phyloP scores from a whole-genome alignment of 2,888 invertebrate species.

The Dynastes tityus region DNA sequence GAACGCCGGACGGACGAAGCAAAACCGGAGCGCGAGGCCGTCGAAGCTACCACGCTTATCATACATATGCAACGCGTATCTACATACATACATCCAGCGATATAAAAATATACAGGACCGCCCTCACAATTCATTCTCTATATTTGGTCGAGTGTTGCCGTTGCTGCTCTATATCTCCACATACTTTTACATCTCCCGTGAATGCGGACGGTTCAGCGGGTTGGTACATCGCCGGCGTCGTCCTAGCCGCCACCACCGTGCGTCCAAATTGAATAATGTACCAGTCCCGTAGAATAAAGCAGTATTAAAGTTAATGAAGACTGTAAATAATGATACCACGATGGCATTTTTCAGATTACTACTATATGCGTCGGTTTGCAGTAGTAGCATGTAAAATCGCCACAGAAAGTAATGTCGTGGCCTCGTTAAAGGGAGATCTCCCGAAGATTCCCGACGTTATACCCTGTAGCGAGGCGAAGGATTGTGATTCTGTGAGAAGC shows the following conservation, averaged over 20 bases:
- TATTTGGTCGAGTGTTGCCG: conserved; percentile 27
- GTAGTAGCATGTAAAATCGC: too few species aligned
- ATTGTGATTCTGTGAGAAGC: too few species aligned
- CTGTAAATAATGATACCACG: conserved; percentile 64
- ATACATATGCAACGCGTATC: conserved; percentile 70
- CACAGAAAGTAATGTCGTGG: too few species aligned
- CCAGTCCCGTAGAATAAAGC: conserved; percentile 64
- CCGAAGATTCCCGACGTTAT: too few species aligned
- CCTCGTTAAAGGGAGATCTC: too few species aligned
- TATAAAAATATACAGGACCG: conserved; percentile 66
- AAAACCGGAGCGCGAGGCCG: conserved; percentile 62
- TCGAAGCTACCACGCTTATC: conserved; percentile 66
- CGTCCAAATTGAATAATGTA: conserved; percentile 67
- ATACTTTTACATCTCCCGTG: conserved; percentile 53
- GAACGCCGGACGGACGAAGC: conserved; percentile 53
- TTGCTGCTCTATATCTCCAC: conserved; percentile 47
- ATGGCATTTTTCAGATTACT: conserved; percentile 57
- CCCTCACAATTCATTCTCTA: conserved; percentile 65
- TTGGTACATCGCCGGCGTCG: not conserved
- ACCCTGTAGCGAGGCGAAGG: too few species aligned
- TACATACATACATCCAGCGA: conserved; percentile 65
- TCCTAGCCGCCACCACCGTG: conserved; percentile 2
- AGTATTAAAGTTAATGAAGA: conserved; percentile 67
- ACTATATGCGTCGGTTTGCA: not conserved
- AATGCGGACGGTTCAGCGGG: not conserved